These are phyloP conservation scores for Mastomys coucha DNA, from an alignment of 2,113 vertebrate species.

Conservation along the genomic window DNA sequence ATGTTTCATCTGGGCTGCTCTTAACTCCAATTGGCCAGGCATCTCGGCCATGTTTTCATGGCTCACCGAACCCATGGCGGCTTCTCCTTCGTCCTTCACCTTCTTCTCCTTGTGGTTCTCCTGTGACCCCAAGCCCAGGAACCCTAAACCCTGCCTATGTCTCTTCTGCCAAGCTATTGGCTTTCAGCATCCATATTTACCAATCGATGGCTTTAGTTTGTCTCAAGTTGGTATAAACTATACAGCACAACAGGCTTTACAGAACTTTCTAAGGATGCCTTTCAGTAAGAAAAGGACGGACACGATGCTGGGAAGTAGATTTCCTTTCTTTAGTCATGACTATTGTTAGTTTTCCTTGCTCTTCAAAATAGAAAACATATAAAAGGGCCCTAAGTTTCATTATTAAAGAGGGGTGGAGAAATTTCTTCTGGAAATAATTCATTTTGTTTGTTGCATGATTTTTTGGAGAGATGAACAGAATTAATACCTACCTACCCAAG, in stretches of 20 bases:
- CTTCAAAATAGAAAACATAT: not conserved
- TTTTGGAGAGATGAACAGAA: not conserved
- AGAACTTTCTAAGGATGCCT: not conserved
- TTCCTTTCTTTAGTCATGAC: not conserved
- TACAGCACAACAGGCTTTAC: not conserved
- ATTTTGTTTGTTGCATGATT: not conserved
- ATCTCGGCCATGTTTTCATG: too few relatives aligned
- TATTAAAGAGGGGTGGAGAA: not conserved
- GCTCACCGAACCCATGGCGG: too few relatives aligned
- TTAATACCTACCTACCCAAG: not conserved
- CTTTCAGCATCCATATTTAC: too few relatives aligned
- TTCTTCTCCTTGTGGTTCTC: too few relatives aligned
- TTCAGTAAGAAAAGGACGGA: not conserved
- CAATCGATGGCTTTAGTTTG: not conserved
- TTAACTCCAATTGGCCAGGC: too few relatives aligned
- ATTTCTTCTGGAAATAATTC: not conserved
- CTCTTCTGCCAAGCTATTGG: too few relatives aligned
- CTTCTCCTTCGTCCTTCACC: too few relatives aligned
- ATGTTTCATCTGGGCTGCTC: too few relatives aligned
- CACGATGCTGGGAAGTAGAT: not conserved
- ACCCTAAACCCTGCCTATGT: too few relatives aligned
- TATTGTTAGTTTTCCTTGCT: not conserved
- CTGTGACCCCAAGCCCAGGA: too few relatives aligned
- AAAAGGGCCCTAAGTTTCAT: not conserved
- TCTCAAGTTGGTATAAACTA: not conserved